Base-by-base conservation (phyloP, 2,797 vertebrate genomes). In the Merluccius polli region DNA sequence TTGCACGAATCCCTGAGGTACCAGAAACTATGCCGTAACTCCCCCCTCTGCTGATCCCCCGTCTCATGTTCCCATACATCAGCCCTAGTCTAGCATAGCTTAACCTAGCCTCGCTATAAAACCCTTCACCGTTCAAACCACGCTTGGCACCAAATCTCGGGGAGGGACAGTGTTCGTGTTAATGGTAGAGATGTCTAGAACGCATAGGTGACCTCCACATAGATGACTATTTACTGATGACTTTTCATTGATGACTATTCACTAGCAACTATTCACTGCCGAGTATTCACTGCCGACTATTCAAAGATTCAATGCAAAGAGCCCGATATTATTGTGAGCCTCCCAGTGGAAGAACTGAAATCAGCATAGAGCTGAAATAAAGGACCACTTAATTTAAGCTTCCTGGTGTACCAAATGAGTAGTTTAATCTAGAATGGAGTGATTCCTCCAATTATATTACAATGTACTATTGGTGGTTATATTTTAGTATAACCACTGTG, bases 31-130 rank as follows among this genome's bases (percentile, higher is more conserved):
- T 13, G 8, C 73, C 29, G 32, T 67, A 73, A n/a, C 71, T 73
- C 52, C 30, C 30, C 48, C 68, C 4, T 72, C 59, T 16, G 59
- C 59, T 65, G 52, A 78, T 76, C 44, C 70, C 32, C 30, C 10
- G 21, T 52, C 31, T 52, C 29, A 44, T 59, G 41, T 48, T 44
- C 68, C 67, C 44, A 21, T 52, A 33, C 33, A 18, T 10, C 67
- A 71, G 74, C 76, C n/a, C 10, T 73, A 8, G 30, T 30, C 67
- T 69, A 69, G 67, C 67, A 0, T 27, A 65, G 59, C 59, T 65
- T 65, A 27, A 65, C 24, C 59, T 27, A 65, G 59, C 10, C 59
- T 27, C 24, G 24, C 59, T 65, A 27, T 29, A 65, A 65, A 65
- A 65, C 38, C 29, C 24, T 33, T 31, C 67, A 24, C 59, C 15